phyloP scores from a whole-genome alignment of 2,888 invertebrate genomes.

The Prosapia bicincta region DNA sequence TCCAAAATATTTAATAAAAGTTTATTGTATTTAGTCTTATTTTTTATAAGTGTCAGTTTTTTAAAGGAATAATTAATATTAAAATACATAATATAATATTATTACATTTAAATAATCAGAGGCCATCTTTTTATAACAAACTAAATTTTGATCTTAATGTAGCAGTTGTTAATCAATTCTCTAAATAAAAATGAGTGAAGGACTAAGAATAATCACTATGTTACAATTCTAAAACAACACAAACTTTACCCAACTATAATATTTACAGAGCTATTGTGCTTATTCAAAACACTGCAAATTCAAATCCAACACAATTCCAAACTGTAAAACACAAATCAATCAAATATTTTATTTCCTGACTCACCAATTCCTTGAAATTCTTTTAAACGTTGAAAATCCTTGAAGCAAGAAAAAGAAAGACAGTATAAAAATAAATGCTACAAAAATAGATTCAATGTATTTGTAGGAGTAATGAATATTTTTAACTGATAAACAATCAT shows the following conservation, averaged over 20 bases:
- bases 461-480: no score
- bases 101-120: no score
- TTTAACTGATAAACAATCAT: no score
- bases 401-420: not conserved
- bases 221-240: not conserved
- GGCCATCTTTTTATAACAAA: no score
- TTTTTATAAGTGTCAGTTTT: no score
- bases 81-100: no score
- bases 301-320: not conserved
- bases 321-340: not conserved
- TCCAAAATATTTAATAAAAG: no score
- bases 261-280: not conserved
- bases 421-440: not conserved
- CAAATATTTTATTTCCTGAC: not conserved
- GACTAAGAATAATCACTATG: not conserved
- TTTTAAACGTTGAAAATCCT: not conserved
- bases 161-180: no score
- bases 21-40: no score
- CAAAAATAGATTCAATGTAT: no score
- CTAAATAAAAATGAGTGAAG: not conserved
- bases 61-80: no score
- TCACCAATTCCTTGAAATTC: not conserved
- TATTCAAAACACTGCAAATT: not conserved
- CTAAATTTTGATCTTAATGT: no score
- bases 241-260: not conserved